A percentile compares a stretch with the other conserved stretches of the same genome.
These are phyloP conservation scores for Rhynchophorus ferrugineus DNA, from an alignment of 1,140 invertebrate species.

Conservation along the genomic window DNA sequence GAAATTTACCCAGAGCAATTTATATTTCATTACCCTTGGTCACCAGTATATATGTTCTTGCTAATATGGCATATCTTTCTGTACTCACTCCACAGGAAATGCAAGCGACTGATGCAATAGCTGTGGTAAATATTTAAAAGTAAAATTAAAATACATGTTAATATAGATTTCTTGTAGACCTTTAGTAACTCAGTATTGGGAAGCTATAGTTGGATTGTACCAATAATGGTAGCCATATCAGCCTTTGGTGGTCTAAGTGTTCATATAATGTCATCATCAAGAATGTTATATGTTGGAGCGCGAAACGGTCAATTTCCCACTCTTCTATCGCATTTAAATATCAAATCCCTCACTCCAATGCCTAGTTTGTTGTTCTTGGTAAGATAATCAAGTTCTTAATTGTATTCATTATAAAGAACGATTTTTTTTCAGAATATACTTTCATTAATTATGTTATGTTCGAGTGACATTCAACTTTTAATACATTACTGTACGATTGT, in stretches of 20 bases:
- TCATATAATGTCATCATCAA: conserved; percentile 81
- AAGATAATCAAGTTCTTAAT: conserved; percentile 38
- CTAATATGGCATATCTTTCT: conserved; percentile 90
- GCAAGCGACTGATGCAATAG: conserved; percentile 81
- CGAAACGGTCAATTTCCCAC: conserved; percentile 83
- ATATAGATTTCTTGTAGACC: conserved; percentile 50
- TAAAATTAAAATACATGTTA: not conserved
- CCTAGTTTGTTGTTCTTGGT: conserved; percentile 82
- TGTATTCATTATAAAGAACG: too few relatives aligned
- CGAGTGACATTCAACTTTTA: conserved; percentile 76
- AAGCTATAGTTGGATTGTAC: conserved; percentile 68
- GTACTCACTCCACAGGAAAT: conserved; percentile 79
- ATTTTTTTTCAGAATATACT: conserved; percentile 68
- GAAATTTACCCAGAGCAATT: conserved; percentile 90
- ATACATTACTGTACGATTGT: conserved; percentile 94
- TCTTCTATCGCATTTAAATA: conserved; percentile 76
- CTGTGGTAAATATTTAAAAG: conserved; percentile 65
- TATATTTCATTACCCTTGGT: conserved; percentile 87
- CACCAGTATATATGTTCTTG: conserved; percentile 84
- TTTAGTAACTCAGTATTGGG: conserved; percentile 72
- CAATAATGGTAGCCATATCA: conserved; percentile 76
- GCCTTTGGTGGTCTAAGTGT: conserved; percentile 81
- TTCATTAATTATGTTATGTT: conserved; percentile 78
- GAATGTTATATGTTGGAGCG: conserved; percentile 88
- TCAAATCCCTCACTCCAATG: conserved; percentile 72